A percentile compares a stretch with the other conserved stretches of the same genome.
These are phyloP conservation scores for Spialia ferax DNA, from an alignment of 2,888 invertebrate genomes.

Conservation along the genomic window DNA sequence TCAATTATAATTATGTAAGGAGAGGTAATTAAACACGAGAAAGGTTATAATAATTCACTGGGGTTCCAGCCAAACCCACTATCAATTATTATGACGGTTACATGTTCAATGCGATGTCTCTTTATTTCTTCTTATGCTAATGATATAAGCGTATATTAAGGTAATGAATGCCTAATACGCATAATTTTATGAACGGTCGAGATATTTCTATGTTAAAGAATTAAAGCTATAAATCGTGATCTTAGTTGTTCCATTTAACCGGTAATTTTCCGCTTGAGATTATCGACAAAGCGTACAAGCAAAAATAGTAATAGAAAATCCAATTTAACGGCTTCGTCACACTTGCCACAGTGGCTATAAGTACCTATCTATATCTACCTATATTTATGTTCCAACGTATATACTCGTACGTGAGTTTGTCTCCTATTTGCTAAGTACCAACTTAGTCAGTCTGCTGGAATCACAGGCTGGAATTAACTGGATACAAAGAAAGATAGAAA, in stretches of 20 bases:
- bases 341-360: neutral
- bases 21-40: slow-evolving; percentile 72
- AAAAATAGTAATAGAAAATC: slow-evolving; percentile 18
- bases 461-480: neutral
- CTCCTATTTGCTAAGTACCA: neutral
- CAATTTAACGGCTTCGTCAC: slow-evolving; percentile 3
- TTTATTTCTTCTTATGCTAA: slow-evolving; percentile 40
- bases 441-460: too few relatives aligned
- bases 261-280: slow-evolving; percentile 16
- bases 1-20: slow-evolving; percentile 58
- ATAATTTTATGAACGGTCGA: slow-evolving; percentile 20
- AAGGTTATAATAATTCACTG: slow-evolving; percentile 76
- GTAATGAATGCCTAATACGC: slow-evolving; percentile 36
- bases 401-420: neutral
- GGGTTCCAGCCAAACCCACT: slow-evolving; percentile 67
- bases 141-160: slow-evolving; percentile 37
- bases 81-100: slow-evolving; percentile 75
- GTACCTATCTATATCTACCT: too few relatives aligned
- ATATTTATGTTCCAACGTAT: too few relatives aligned
- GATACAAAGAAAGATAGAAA: too few relatives aligned
- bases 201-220: slow-evolving; percentile 22
- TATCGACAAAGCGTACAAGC: neutral
- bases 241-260: slow-evolving; percentile 26
- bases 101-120: slow-evolving; percentile 55
- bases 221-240: slow-evolving; percentile 24